These are phyloP conservation scores for Nothura maculosa DNA, from an alignment of 2,797 vertebrate genomes.

Conservation along the genomic window DNA sequence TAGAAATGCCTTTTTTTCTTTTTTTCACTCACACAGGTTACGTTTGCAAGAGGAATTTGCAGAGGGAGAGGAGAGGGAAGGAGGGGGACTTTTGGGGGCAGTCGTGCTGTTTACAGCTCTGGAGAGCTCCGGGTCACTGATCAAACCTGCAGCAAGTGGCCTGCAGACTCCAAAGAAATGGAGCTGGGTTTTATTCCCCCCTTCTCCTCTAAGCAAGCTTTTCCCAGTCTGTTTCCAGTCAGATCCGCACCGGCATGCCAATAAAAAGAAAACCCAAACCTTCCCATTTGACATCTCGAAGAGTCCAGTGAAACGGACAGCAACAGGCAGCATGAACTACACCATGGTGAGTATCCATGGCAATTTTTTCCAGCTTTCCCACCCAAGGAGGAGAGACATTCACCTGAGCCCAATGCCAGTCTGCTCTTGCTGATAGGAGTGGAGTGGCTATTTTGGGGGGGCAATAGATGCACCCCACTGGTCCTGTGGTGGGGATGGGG, in stretches of 20 bases:
- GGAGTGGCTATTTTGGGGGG: not conserved
- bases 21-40: not conserved
- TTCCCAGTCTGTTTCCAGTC: not conserved
- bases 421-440: not conserved
- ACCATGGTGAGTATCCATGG: not conserved
- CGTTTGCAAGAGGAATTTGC: conserved; percentile 41
- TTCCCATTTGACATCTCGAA: not conserved
- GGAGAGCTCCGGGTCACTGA: conserved; percentile 59
- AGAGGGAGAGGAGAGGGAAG: not conserved
- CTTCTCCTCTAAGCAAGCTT: not conserved
- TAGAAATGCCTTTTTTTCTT: not conserved
- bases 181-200: not conserved
- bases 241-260: not conserved
- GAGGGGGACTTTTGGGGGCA: not conserved
- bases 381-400: not conserved
- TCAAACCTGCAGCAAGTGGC: conserved; percentile 54
- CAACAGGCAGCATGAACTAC: not conserved
- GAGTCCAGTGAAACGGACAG: accelerated
- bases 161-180: not conserved
- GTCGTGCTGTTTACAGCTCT: conserved; percentile 61
- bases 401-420: not conserved
- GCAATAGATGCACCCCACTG: not conserved
- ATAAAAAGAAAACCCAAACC: not conserved
- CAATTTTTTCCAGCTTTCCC: not conserved
- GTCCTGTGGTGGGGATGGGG: not conserved